These are phyloP conservation scores for Hyles euphorbiae DNA, from an alignment of 1,140 invertebrate genomes.

Conservation along the genomic window DNA sequence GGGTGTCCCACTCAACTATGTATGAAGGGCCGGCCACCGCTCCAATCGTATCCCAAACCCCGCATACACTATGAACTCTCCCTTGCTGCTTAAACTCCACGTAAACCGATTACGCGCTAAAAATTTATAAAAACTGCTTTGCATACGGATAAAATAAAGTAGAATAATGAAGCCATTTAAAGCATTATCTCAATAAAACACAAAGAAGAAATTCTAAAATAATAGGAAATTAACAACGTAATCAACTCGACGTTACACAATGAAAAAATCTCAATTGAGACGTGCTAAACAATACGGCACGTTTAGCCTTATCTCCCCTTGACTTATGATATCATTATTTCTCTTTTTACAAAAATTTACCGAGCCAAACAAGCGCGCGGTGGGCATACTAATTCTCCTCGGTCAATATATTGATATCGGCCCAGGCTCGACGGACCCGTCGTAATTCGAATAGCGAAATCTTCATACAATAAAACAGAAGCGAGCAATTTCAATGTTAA, in stretches of 20 bases:
- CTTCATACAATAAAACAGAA: conserved; percentile 61
- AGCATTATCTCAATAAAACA: too few species aligned
- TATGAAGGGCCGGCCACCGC: conserved; percentile 52
- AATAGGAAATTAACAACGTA: conserved; percentile 34
- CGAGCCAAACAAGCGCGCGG: conserved; percentile 56
- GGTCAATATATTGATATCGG: conserved; percentile 62
- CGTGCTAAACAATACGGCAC: conserved; percentile 57
- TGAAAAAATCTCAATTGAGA: conserved; percentile 48
- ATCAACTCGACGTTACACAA: conserved; percentile 34
- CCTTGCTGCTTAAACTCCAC: conserved; percentile 52
- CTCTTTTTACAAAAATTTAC: conserved; percentile 65
- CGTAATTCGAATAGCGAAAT: conserved; percentile 52
- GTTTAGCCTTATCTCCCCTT: conserved; percentile 63
- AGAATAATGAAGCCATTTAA: too few species aligned
- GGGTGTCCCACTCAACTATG: conserved; percentile 58
- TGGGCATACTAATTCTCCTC: conserved; percentile 61
- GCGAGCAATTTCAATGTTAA: conserved; percentile 55
- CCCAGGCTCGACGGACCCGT: conserved; percentile 29
- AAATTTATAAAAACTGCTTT: conserved; percentile 57
- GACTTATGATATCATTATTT: conserved; percentile 70
- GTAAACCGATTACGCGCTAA: conserved; percentile 63
- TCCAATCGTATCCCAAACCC: conserved; percentile 44
- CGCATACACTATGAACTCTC: conserved; percentile 49
- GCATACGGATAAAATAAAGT: conserved; percentile 1
- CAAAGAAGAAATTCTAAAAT: neutral